phyloP scores from a whole-genome alignment of 2,888 invertebrate species.

The Campoletis raptor region DNA sequence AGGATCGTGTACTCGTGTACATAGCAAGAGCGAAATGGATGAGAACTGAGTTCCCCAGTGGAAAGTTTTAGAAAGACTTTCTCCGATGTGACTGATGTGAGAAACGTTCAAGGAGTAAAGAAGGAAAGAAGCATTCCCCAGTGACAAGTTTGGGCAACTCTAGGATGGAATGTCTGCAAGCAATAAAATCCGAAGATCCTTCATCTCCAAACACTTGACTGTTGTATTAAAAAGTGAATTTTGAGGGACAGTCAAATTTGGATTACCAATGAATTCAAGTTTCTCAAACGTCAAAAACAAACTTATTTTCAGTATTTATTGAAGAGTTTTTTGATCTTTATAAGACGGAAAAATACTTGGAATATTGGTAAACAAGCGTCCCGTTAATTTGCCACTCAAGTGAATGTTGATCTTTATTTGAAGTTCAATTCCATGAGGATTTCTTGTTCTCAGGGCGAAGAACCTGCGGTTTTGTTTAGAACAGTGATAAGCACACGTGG shows the following conservation, averaged over 20 bases:
- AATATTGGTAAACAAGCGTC: neutral
- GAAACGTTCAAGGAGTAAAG: neutral
- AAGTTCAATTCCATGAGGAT: neutral
- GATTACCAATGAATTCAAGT: neutral
- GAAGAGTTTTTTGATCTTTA: neutral
- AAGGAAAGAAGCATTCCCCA: neutral
- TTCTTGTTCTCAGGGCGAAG: slow-evolving; percentile 17
- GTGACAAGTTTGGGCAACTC: slow-evolving; percentile 15
- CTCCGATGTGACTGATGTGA: neutral
- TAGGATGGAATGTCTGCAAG: slow-evolving; percentile 14
- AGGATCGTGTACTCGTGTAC: slow-evolving; percentile 17
- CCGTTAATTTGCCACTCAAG: neutral
- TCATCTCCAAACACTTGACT: neutral
- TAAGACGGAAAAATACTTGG: neutral
- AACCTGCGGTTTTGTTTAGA: slow-evolving; percentile 46
- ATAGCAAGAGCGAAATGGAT: neutral
- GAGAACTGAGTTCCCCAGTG: neutral
- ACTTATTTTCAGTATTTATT: neutral
- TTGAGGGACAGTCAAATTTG: neutral
- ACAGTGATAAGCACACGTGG: slow-evolving; percentile 39
- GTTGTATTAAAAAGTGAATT: neutral
- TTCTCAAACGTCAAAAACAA: neutral
- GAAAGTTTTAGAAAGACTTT: slow-evolving; percentile 2
- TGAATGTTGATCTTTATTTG: neutral
- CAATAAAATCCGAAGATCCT: neutral